Evolutionary conservation across 1,140 invertebrate species (phyloP).

Genomic region (Lucilia cuprina): DNA sequence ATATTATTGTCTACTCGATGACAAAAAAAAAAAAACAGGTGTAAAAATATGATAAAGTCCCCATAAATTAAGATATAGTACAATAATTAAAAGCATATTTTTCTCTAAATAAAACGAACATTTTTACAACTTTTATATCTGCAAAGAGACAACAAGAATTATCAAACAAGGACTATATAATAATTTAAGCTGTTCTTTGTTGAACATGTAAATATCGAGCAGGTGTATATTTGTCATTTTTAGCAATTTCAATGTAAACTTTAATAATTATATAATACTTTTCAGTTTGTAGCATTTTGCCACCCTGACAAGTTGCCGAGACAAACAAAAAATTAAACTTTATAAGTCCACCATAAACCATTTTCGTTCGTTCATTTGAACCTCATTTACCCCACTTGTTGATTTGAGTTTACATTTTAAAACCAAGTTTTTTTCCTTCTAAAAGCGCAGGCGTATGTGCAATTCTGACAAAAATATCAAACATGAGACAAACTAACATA

Average conservation of each 20-base stretch:
- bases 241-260: too few relatives aligned
- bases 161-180: background rate
- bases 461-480: background rate
- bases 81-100: background rate
- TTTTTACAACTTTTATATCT: background rate
- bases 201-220: background rate
- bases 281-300: background rate
- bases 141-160: background rate
- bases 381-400: background rate
- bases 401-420: background rate
- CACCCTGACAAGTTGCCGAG: background rate
- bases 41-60: background rate
- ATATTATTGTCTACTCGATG: too few relatives aligned
- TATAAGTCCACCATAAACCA: background rate
- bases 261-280: too few relatives aligned
- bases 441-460: background rate
- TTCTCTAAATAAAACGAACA: background rate
- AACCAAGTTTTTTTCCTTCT: background rate
- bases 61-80: background rate
- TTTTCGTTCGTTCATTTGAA: background rate
- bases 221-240: background rate
- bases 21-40: background rate
- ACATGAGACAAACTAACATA: too few relatives aligned
- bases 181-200: background rate
- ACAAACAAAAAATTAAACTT: background rate